Evolutionary conservation across 2,113 vertebrate genomes (phyloP).

Genomic region (Aleadryas rufinucha): DNA sequence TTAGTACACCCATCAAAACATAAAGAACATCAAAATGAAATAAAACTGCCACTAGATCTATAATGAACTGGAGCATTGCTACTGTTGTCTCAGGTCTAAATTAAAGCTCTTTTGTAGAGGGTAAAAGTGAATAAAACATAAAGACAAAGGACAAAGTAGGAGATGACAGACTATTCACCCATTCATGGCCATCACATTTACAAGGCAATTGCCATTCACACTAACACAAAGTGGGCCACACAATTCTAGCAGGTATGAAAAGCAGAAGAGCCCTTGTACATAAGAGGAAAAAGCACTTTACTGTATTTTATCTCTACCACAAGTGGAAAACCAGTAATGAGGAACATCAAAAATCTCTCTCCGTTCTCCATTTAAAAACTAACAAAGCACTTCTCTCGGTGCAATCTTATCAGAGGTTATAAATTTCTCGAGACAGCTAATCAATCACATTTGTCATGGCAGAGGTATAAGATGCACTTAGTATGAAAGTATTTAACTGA

Average conservation of each 20-base stretch:
- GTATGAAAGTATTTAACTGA: neutral
- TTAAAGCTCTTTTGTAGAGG: neutral
- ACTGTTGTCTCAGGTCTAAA: constrained; percentile 8
- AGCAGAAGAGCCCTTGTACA: constrained; percentile 21
- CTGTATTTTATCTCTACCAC: constrained; percentile 22
- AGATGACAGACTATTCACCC: neutral
- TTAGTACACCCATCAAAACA: neutral
- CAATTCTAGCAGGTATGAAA: constrained; percentile 19
- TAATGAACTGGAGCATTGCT: neutral
- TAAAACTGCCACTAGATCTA: neutral
- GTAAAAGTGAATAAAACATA: constrained; percentile 36
- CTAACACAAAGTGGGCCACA: neutral
- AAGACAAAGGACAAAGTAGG: constrained; percentile 35
- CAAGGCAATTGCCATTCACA: constrained; percentile 19
- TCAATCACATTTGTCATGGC: neutral
- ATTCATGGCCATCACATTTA: neutral
- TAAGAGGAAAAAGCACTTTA: constrained; percentile 37
- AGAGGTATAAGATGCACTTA: neutral
- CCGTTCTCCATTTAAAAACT: neutral
- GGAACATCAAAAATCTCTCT: neutral
- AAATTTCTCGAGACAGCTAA: neutral
- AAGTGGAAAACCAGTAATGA: constrained; percentile 10
- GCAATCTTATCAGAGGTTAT: neutral
- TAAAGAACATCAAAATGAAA: constrained; percentile 4
- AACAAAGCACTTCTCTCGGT: neutral